These are phyloP conservation scores for Xestia rhomboidea DNA, from an alignment of 2,888 invertebrate species.

Conservation along the genomic window DNA sequence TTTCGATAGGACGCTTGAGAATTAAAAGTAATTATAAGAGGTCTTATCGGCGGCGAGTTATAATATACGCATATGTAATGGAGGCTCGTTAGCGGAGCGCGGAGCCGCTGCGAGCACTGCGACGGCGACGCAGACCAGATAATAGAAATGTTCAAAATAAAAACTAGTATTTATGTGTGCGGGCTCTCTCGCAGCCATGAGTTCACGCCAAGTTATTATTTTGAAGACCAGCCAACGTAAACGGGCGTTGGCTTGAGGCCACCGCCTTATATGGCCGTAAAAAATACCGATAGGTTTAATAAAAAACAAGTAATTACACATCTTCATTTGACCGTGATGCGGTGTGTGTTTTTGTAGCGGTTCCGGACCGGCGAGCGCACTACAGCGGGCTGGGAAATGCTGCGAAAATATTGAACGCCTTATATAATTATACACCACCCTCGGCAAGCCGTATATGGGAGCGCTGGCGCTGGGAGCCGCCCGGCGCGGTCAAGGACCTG, in stretches of 20 bases:
- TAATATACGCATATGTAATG: slow-evolving; percentile 67
- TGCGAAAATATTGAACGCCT: slow-evolving; percentile 73
- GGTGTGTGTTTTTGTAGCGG: slow-evolving; percentile 81
- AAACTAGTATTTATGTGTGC: slow-evolving; percentile 70
- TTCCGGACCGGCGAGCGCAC: slow-evolving; percentile 78
- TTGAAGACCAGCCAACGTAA: slow-evolving; percentile 82
- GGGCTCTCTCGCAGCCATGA: slow-evolving; percentile 56
- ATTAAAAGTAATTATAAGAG: slow-evolving; percentile 65
- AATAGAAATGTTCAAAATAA: slow-evolving; percentile 76
- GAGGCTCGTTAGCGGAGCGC: slow-evolving; percentile 65
- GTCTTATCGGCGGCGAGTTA: slow-evolving; percentile 65
- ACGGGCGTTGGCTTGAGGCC: slow-evolving; percentile 83
- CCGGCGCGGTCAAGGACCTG: slow-evolving; percentile 65
- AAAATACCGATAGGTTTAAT: slow-evolving; percentile 79
- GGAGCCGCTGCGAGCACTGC: slow-evolving; percentile 11
- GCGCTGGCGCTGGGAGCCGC: slow-evolving; percentile 46
- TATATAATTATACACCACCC: slow-evolving; percentile 68
- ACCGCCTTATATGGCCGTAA: slow-evolving; percentile 81
- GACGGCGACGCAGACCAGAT: slow-evolving; percentile 65
- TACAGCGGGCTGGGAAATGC: slow-evolving; percentile 81
- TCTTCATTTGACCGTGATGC: slow-evolving; percentile 90
- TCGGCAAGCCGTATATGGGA: slow-evolving; percentile 66
- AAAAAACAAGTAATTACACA: slow-evolving; percentile 88
- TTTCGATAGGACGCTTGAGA: slow-evolving; percentile 55
- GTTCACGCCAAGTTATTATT: slow-evolving; percentile 76